Evolutionary conservation across 2,797 vertebrate species (phyloP).

Genomic region (Amphiprion clarkii): DNA sequence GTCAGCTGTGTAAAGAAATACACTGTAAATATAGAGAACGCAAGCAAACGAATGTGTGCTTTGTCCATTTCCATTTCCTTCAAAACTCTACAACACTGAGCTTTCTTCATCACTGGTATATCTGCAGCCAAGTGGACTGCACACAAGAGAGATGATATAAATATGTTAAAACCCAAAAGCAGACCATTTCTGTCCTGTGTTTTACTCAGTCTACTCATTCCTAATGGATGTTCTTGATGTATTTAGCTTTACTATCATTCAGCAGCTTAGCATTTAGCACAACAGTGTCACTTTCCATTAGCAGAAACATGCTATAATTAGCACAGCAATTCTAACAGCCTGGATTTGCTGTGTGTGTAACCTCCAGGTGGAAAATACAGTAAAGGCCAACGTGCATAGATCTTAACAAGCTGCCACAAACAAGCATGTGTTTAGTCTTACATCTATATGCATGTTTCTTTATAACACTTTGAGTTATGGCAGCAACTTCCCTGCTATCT

Average conservation of each 20-base stretch:
- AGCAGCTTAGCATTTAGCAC: constrained; percentile 51
- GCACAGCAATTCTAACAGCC: constrained; percentile 14
- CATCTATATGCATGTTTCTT: constrained; percentile 2
- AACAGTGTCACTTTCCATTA: constrained; percentile 58
- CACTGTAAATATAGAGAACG: too few relatives aligned
- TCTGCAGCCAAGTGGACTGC: too few relatives aligned
- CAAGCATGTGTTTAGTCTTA: not conserved
- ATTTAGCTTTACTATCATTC: constrained; percentile 20
- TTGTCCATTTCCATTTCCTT: too few relatives aligned
- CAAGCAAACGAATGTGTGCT: too few relatives aligned
- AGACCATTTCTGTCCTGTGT: not conserved
- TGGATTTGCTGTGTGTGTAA: constrained; percentile 8
- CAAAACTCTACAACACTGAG: too few relatives aligned
- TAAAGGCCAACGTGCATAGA: constrained; percentile 1
- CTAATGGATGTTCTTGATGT: constrained; percentile 8
- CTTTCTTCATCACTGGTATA: too few relatives aligned
- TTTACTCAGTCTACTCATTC: not conserved
- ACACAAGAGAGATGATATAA: not conserved
- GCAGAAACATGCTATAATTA: constrained; percentile 60
- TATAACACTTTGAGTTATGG: constrained; percentile 2
- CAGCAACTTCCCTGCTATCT: not conserved
- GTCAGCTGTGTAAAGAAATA: too few relatives aligned
- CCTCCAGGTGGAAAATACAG: constrained; percentile 15
- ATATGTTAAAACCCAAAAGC: not conserved
- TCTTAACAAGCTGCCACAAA: constrained; percentile 4